Conservation (phyloP, 2,888 invertebrate genomes). For the Augochlorella aurata region DNA sequence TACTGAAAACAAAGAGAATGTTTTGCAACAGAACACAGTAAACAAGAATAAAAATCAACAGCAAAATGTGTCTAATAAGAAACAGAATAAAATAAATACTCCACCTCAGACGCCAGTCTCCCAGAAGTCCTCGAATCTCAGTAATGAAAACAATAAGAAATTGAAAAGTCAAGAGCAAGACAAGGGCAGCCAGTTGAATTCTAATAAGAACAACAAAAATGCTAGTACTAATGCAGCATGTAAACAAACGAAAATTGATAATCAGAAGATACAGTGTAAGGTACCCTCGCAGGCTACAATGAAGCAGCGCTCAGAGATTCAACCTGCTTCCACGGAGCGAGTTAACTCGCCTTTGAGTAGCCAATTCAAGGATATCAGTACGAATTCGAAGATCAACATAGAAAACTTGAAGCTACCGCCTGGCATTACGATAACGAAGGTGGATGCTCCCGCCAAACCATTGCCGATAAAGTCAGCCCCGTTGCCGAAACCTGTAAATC, state of each 20-base stretch:
- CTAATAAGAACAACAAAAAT: conserved; percentile 51
- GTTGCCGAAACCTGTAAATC: conserved; percentile 74
- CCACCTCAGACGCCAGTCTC: conserved; percentile 55
- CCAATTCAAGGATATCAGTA: conserved; percentile 73
- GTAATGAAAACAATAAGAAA: conserved; percentile 53
- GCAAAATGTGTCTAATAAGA: conserved; percentile 59
- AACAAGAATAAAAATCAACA: conserved; percentile 69
- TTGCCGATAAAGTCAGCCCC: conserved; percentile 76
- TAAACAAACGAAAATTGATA: conserved; percentile 66
- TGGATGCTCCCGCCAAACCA: conserved; percentile 83
- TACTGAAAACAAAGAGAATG: conserved; percentile 76
- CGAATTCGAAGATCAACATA: conserved; percentile 76
- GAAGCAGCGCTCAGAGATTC: conserved; percentile 65
- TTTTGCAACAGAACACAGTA: conserved; percentile 63
- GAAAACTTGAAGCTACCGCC: conserved; percentile 85
- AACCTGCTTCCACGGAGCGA: conserved; percentile 58
- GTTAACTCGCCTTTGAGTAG: conserved; percentile 71
- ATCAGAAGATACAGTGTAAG: conserved; percentile 70
- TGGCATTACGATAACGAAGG: conserved; percentile 91
- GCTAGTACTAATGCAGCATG: conserved; percentile 35
- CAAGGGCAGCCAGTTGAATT: conserved; percentile 49
- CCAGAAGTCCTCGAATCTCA: conserved; percentile 48
- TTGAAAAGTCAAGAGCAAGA: conserved; percentile 57
- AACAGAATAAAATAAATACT: conserved; percentile 60
- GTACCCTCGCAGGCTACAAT: conserved; percentile 41